phyloP scores from a whole-genome alignment of 92 coral and sea anemone species.

The Isaurus tuberculatus region DNA sequence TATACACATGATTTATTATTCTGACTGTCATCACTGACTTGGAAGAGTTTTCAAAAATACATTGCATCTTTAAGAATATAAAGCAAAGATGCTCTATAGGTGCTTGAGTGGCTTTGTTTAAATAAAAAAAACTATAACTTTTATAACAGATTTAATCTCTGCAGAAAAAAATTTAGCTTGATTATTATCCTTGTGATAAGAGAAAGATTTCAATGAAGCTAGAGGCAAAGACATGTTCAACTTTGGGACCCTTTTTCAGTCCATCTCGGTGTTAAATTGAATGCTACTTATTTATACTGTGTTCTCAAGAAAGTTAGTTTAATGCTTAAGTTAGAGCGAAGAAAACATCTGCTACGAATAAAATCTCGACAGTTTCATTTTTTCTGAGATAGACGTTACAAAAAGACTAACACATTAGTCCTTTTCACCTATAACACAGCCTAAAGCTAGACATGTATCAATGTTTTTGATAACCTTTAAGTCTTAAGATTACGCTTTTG shows the following conservation, averaged over 20 bases:
- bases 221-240: not conserved
- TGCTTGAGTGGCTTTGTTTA: not conserved
- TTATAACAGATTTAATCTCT: not conserved
- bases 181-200: not conserved
- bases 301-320: not conserved
- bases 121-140: not conserved
- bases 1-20: too few relatives aligned
- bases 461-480: constrained; percentile 32
- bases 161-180: not conserved
- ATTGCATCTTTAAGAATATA: not conserved
- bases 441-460: constrained; percentile 39
- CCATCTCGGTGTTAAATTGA: not conserved
- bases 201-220: not conserved
- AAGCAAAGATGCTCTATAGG: not conserved
- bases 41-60: too few relatives aligned
- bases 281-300: not conserved
- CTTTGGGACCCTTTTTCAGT: not conserved
- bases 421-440: not conserved
- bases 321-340: not conserved
- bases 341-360: constrained; percentile 1
- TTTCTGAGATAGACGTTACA: not conserved
- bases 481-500: constrained; percentile 18
- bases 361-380: not conserved
- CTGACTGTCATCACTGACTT: too few relatives aligned
- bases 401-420: not conserved